phyloP scores from a whole-genome alignment of 2,797 vertebrate genomes.

The Sebastolobus altivelis region DNA sequence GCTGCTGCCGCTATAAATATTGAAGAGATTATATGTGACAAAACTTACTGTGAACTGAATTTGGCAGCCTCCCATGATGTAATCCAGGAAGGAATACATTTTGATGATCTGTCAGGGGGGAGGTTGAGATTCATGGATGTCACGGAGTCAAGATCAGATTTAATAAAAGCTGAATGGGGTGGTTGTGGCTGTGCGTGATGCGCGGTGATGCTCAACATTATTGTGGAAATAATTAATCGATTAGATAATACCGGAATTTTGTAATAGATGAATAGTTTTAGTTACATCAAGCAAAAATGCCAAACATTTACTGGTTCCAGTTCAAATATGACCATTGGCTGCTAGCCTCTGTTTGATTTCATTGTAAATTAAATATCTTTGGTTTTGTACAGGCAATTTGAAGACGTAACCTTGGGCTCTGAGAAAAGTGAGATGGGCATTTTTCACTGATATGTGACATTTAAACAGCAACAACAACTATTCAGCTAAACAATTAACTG shows the following conservation, averaged over 20 bases:
- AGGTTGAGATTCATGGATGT: constrained; percentile 27
- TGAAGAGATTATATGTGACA: constrained; percentile 23
- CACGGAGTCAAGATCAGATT: constrained; percentile 2
- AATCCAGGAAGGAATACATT: constrained; percentile 99
- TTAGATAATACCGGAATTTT: background rate
- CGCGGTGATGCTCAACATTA: background rate
- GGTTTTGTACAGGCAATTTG: background rate
- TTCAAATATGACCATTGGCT: background rate
- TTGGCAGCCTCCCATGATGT: constrained; percentile 99
- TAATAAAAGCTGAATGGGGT: constrained; percentile 8
- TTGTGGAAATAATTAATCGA: background rate
- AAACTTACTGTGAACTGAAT: constrained; percentile 99
- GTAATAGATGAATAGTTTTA: background rate
- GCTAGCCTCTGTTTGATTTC: background rate
- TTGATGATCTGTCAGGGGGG: constrained; percentile 92
- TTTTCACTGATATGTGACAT: background rate
- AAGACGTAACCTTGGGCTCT: background rate
- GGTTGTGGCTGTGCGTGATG: background rate
- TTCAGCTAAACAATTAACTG: background rate
- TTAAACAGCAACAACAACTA: background rate
- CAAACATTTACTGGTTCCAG: background rate
- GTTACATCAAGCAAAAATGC: background rate
- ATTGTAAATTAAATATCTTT: background rate
- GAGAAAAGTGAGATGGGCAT: background rate
- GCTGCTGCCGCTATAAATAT: constrained; percentile 30